phyloP scores from a whole-genome alignment of 2,113 vertebrate genomes.

The Chauna torquata region DNA sequence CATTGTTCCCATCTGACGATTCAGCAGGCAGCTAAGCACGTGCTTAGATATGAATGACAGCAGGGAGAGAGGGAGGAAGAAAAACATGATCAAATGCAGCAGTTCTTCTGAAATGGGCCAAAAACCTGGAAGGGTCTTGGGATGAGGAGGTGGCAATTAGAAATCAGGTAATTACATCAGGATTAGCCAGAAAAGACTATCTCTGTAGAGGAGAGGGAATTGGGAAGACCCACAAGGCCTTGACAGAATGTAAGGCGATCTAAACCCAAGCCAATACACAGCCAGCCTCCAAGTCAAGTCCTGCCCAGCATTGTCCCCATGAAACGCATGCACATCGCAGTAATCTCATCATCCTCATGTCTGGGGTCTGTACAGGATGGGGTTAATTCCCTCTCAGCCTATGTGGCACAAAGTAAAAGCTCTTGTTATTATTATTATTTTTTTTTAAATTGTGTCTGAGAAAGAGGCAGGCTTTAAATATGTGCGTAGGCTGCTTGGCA shows the following conservation, averaged over 20 bases:
- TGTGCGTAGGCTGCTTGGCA: constrained; percentile 67
- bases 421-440: constrained; percentile 18
- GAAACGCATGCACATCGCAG: fast-evolving
- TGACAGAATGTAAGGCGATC: background rate
- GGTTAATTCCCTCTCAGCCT: constrained; percentile 23
- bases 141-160: background rate
- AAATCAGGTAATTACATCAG: background rate
- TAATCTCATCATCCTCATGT: background rate
- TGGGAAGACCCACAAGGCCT: background rate
- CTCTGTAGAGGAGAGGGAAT: background rate
- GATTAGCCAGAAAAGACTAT: background rate
- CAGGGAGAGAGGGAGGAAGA: background rate
- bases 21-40: background rate
- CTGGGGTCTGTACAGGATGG: background rate
- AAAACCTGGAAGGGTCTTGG: background rate
- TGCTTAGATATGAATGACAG: background rate
- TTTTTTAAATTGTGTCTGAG: background rate
- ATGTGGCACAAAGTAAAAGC: background rate
- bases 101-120: background rate
- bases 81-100: background rate
- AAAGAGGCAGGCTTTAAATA: constrained; percentile 64
- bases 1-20: background rate
- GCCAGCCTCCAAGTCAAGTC: background rate
- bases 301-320: background rate
- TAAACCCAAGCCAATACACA: background rate